A percentile compares a stretch with the other conserved stretches of the same genome.
Conservation (phyloP, 2,113 vertebrate genomes). For the Sorex araneus region DNA sequence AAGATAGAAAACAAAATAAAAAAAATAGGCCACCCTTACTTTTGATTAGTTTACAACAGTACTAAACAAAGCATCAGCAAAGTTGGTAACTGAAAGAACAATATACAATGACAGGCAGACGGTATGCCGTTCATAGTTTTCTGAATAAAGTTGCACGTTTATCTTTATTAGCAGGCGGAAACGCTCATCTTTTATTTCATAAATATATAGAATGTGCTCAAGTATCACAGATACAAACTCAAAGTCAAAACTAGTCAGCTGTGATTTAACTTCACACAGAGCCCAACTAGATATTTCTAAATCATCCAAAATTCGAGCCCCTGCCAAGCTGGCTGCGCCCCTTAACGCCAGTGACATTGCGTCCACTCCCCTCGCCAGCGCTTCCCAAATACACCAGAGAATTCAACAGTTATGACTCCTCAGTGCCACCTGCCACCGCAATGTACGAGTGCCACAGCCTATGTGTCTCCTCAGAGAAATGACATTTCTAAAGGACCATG, state of each 20-base stretch:
- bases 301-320: constrained; percentile 1
- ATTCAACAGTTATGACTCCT: constrained; percentile 13
- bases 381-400: background rate
- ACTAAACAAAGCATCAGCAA: constrained; percentile 21
- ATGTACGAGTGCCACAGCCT: background rate
- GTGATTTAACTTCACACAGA: background rate
- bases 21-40: background rate
- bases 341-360: background rate
- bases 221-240: too few relatives aligned
- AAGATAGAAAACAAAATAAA: background rate
- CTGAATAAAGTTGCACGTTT: too few relatives aligned
- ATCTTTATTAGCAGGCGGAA: too few relatives aligned
- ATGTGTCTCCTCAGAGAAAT: background rate
- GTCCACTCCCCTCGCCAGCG: background rate
- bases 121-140: too few relatives aligned
- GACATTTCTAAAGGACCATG: background rate
- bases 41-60: constrained; percentile 2
- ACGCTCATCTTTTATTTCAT: too few relatives aligned
- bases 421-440: background rate
- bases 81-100: constrained; percentile 18
- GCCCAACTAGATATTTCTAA: constrained; percentile 13
- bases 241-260: too few relatives aligned
- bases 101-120: background rate
- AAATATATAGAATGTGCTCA: too few relatives aligned
- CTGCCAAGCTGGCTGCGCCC: background rate